Evolutionary conservation across 2,113 vertebrate species (phyloP), one percentile per base, ranked within the genome.

Genomic region (Pangasianodon gigas): DNA sequence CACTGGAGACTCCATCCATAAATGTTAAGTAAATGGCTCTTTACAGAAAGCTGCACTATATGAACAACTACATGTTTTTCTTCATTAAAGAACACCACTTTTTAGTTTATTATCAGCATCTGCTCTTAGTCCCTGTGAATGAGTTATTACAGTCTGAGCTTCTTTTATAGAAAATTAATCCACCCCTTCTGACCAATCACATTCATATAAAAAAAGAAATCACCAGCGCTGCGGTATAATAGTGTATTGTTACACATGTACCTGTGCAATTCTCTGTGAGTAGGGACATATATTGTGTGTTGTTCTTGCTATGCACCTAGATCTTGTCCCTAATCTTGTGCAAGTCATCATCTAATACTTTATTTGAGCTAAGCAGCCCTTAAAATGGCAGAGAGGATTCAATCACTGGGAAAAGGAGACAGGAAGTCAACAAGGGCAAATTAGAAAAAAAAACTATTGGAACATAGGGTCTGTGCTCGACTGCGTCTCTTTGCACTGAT

Each of bases 401-500:
- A 54, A 32, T 52, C 29, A 32, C 13, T 32, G 79, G 48, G 2
- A 54, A 52, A 81, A 52, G 29, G 14, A 52, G 29, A 54, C 26
- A 54, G 51, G 41, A 81, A 81, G 26, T 80, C 77, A 80, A 80
- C 48, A 80, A 52, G 77, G 26, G 77, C 48, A 80, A 52, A 80
- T 80, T 80, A 80, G 44, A 21, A 75, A 75, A 79, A 79, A 6
- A 46, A 8, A 37, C 0, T 8, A 58, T 58, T 24, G 18, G n/a
- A 58, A 41, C 81, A 83, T 41, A 83, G 54, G 85, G 84, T 91
- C 54, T 86, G 85, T 88, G 67, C 83, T 77, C 21, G 21, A 60
- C 67, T 46, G 51, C 48, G 54, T 90, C 85, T 52, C 60, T 56
- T 80, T 91, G 69, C 58, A 86, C 88, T 90, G 88, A 91, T 90